A percentile compares a stretch with the other conserved stretches of the same genome.
phyloP scores from a whole-genome alignment of 2,888 invertebrate species.

The Malachius bipustulatus region DNA sequence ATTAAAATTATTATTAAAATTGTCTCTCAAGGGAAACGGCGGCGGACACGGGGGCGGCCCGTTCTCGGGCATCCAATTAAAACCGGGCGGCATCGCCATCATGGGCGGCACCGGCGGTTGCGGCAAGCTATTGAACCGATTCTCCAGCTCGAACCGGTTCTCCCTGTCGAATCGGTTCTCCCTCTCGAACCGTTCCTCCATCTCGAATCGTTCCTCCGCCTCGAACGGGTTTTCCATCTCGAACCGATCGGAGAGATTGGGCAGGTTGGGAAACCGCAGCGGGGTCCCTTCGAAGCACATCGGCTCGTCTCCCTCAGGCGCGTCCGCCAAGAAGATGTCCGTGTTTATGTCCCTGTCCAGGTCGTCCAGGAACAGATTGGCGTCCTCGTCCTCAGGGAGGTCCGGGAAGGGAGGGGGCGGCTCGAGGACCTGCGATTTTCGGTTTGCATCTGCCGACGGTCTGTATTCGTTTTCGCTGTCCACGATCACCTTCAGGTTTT shows the following conservation, averaged over 20 bases:
- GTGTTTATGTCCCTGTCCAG: conserved; percentile 30
- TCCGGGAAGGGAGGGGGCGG: conserved; percentile 36
- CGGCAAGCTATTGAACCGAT: too few species aligned
- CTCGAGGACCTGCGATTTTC: conserved; percentile 14
- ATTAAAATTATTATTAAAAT: conserved; percentile 11
- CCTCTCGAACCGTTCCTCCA: too few species aligned
- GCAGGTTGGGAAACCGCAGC: too few species aligned
- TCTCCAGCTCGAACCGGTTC: too few species aligned
- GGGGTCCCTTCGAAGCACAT: too few species aligned
- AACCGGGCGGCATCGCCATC: conserved; percentile 10
- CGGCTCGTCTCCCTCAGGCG: too few species aligned
- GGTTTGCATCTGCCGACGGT: conserved; percentile 7
- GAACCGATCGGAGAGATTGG: too few species aligned
- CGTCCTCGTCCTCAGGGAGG: conserved; percentile 32
- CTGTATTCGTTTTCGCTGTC: conserved; percentile 9
- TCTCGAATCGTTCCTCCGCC: too few species aligned
- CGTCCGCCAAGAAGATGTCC: too few species aligned
- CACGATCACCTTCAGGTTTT: conserved; percentile 16
- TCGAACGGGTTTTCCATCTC: too few species aligned
- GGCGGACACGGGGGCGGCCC: conserved; percentile 8
- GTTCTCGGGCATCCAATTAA: conserved; percentile 9
- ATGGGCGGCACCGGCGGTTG: conserved; percentile 17
- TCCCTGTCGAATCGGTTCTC: too few species aligned
- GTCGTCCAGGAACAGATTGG: conserved; percentile 32
- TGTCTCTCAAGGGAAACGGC: conserved; percentile 9